Evolutionary conservation across 2,797 vertebrate genomes (phyloP).

Genomic region (Gobio occitaniae): DNA sequence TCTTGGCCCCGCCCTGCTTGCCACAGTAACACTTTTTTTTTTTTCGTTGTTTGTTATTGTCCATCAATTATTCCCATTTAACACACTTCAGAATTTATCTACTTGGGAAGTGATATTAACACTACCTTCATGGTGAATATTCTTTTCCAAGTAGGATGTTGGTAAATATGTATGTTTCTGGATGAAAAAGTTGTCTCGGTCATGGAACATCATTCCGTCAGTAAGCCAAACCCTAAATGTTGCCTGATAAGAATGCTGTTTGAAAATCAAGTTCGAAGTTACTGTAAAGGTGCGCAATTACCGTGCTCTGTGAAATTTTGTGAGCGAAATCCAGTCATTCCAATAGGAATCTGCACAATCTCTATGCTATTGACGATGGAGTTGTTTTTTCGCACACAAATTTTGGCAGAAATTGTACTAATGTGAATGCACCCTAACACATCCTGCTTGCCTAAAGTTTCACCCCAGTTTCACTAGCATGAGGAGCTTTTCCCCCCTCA

Average conservation of each 20-base stretch:
- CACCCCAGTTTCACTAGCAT: slow-evolving; percentile 22
- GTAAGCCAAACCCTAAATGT: neutral
- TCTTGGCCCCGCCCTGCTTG: no score
- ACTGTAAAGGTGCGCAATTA: neutral
- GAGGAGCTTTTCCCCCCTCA: slow-evolving; percentile 28
- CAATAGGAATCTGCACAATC: neutral
- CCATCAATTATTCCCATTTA: neutral
- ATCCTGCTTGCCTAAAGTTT: neutral
- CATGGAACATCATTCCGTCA: neutral
- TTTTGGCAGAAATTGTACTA: no score
- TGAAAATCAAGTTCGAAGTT: neutral
- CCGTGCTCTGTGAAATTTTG: neutral
- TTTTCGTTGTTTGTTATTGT: neutral
- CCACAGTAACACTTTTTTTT: no score
- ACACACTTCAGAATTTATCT: neutral
- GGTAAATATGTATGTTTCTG: neutral
- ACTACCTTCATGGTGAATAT: neutral
- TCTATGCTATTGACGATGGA: neutral
- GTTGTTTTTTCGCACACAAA: no score
- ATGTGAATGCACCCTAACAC: neutral
- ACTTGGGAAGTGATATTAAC: neutral
- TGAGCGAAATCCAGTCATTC: neutral
- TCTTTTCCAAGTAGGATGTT: neutral
- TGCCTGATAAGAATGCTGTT: neutral
- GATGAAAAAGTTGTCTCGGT: neutral